Evolutionary conservation across 2,113 vertebrate genomes (phyloP), one percentile per base, ranked within the genome.

Genomic region (Apodemus speciosus): DNA sequence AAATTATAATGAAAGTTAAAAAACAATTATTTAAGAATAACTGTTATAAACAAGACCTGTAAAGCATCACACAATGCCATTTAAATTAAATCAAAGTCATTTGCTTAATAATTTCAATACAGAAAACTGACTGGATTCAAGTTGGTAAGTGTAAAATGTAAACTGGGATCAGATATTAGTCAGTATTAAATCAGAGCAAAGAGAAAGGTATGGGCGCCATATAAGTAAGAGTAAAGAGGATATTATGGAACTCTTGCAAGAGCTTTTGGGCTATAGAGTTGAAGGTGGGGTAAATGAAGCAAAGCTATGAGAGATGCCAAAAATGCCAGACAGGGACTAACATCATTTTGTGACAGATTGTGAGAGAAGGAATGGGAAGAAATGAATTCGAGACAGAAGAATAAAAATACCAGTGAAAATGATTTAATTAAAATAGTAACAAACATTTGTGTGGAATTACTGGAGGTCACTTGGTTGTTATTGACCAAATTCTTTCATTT

Each of bases 61-160:
- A 51, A 85, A 92, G 20, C 84, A 66, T 85, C 51, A 72, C 51
- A 77, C 32, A 76, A 88, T 40, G 53, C 49, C n/a, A 76, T n/a
- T 76, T 80, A 85, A 91, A 60, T 68, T 87, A 62, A 20, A 91
- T 58, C 30, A 75, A 91, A 72, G 51, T 49, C 79, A 21, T 56
- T 27, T 43, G 51, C 66, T 92, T 75, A 95, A 91, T 25, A 35
- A 66, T 79, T 91, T 35, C 64, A 77, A 62, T 94, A 69, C 71
- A 86, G 11, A 84, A 73, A 32, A 89, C 11, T 91, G n/a, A 30
- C 83, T 95, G 80, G 89, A 30, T 91, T 90, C 73, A 94, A 27
- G 15, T 71, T 90, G 46, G 18, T 76, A 90, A 56, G 13, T 88
- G 9, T 72, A 21, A 83, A 94, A 46, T 21, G 23, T 87, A 27